These are phyloP conservation scores for Stenotaenia linearis DNA, from an alignment of 2,888 invertebrate species.

Conservation along the genomic window DNA sequence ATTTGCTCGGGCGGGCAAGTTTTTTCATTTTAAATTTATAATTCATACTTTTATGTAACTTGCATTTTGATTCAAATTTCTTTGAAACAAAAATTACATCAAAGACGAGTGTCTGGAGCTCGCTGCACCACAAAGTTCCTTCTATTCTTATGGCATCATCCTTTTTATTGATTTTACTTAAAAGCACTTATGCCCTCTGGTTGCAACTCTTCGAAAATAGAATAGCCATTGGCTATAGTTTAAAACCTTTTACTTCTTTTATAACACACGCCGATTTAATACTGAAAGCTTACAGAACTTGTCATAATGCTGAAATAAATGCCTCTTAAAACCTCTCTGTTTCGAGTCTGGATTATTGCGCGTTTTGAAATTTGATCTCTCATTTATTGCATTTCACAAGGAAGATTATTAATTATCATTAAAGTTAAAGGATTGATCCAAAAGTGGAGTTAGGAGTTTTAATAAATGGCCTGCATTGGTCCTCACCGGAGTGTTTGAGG, in stretches of 20 bases:
- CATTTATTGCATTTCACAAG: not conserved
- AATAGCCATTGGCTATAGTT: conserved; percentile 23
- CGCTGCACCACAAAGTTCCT: not conserved
- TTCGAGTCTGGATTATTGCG: too few relatives aligned
- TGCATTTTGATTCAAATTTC: not conserved
- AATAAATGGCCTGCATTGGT: not conserved
- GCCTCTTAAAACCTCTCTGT: too few relatives aligned
- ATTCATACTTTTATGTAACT: not conserved
- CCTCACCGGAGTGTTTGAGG: not conserved
- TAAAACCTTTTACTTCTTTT: not conserved
- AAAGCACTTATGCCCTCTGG: conserved; percentile 16
- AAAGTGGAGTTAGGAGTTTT: not conserved
- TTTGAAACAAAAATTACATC: not conserved
- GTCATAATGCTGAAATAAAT: too few relatives aligned
- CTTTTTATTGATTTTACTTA: conserved; percentile 19
- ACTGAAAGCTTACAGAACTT: not conserved
- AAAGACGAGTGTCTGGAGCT: not conserved
- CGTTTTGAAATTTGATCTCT: not conserved
- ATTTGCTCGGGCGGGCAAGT: not conserved
- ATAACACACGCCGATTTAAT: not conserved
- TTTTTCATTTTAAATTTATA: not conserved
- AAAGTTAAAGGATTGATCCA: not conserved
- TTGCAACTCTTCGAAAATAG: conserved; percentile 5
- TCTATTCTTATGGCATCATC: conserved; percentile 9
- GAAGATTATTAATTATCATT: not conserved